Evolutionary conservation across 2,888 invertebrate genomes (phyloP), one percentile per base, ranked within the genome.

Genomic region (Deroplatys truncata): DNA sequence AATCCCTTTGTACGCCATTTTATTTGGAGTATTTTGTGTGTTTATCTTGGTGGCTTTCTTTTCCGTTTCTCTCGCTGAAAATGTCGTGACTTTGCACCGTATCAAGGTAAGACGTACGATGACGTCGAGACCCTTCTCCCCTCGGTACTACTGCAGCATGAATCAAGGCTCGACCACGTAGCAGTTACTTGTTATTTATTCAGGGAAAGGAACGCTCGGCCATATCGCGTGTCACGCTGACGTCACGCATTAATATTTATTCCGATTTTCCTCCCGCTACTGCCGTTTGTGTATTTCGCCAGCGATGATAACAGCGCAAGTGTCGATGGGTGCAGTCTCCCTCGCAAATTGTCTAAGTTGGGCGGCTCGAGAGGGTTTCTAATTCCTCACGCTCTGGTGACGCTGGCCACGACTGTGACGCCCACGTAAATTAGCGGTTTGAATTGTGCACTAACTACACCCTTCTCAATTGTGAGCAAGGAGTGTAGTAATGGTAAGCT

Each of bases 131-230:
- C 20, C 16, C 56, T 72, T 72, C 56, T 72, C 56, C 56, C 56
- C 56, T 72, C 16, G 43, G 43, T 35, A 56, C 16, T 20, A 20
- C 56, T 20, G n/a, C 85, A 85, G 43, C 28, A 72, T 84, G 86
- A 86, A 86, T 86, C 86, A 86, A 29, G 86, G 29, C 86, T 86
- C 86, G 43, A 31, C 87, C 82, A 82, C 31, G 82, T 87, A 31
- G 31, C 56, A 56, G 56, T 56, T 3, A 82, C 82, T 35, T 87
- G 87, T 87, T 87, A 87, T 87, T 87, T 87, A 87, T 87, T 87
- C 87, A 87, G 83, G 28, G 31, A 86, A 49, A 49, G 49, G 49
- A 49, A 49, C 49, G 15, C 56, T 25, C 56, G 56, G 56, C 56
- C 56, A 72, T 72, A 72, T 72, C 56, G 56, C 56, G 56, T 72